These are phyloP conservation scores for Drosophila sp. DNA, from an alignment of 1,140 invertebrate species.

Conservation along the genomic window DNA sequence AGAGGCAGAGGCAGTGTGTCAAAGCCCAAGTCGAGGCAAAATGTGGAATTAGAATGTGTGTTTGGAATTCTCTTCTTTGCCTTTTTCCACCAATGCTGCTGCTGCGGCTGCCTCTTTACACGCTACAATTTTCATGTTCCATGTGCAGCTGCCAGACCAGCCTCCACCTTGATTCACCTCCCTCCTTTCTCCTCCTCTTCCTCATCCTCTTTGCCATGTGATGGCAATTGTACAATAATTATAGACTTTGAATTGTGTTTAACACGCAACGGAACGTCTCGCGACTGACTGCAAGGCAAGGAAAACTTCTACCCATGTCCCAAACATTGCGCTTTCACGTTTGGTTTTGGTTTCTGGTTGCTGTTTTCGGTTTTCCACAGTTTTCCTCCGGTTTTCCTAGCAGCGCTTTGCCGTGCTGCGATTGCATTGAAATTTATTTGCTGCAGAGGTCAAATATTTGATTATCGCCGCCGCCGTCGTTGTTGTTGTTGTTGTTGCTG, in stretches of 20 bases:
- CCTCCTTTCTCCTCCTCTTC: constrained; percentile 16
- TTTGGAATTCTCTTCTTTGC: constrained; percentile 67
- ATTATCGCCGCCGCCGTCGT: constrained; percentile 71
- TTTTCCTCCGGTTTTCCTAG: constrained; percentile 24
- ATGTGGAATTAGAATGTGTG: constrained; percentile 79
- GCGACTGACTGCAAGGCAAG: constrained; percentile 35
- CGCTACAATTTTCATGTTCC: constrained; percentile 78
- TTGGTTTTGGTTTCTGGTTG: constrained; percentile 23
- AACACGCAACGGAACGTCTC: constrained; percentile 82
- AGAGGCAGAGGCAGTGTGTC: constrained; percentile 55
- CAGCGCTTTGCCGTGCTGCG: constrained; percentile 29
- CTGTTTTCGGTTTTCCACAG: constrained; percentile 9
- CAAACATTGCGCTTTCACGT: constrained; percentile 71
- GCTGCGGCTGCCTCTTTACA: constrained; percentile 39
- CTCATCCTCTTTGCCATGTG: constrained; percentile 55
- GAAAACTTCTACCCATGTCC: constrained; percentile 15
- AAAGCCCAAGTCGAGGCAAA: constrained; percentile 59
- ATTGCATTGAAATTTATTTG: constrained; percentile 82
- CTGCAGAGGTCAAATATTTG: constrained; percentile 82
- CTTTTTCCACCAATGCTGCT: constrained; percentile 8
- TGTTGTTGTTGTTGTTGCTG: constrained; percentile 16
- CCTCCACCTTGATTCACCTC: constrained; percentile 24
- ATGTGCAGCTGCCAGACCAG: constrained; percentile 56
- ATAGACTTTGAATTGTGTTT: constrained; percentile 83
- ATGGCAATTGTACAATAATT: constrained; percentile 82